A percentile compares a stretch with the other conserved stretches of the same genome.
phyloP scores from a whole-genome alignment of 2,797 vertebrate species.

The Eleutherodactylus coqui region DNA sequence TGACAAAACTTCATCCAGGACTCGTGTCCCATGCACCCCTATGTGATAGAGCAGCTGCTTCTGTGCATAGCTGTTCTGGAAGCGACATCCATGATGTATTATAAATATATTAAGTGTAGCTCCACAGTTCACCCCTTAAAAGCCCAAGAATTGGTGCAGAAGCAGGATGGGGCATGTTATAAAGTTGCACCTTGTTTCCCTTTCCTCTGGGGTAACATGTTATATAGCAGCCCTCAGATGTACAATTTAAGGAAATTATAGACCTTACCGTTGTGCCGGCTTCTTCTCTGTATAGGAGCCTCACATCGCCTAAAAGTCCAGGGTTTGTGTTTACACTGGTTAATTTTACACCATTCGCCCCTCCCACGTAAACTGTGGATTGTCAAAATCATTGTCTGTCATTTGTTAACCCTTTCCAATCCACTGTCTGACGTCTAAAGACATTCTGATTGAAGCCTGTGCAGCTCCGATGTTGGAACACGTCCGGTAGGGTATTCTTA shows the following conservation, averaged over 20 bases:
- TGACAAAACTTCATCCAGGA: too few species aligned
- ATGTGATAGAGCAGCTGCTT: not conserved
- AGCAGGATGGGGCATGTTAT: not conserved
- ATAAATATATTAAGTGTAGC: too few species aligned
- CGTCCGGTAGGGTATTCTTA: too few species aligned
- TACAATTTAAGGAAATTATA: not conserved
- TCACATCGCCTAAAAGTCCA: slow-evolving; percentile 27
- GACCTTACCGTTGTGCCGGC: slow-evolving; percentile 22
- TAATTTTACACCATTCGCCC: slow-evolving; percentile 44
- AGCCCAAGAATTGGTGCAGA: not conserved
- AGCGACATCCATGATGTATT: not conserved
- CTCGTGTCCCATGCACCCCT: not conserved
- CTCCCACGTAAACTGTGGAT: slow-evolving; percentile 1
- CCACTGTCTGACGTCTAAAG: too few species aligned
- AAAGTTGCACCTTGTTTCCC: not conserved
- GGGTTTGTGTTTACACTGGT: slow-evolving; percentile 51
- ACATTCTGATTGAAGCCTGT: too few species aligned
- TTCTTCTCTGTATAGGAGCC: not conserved
- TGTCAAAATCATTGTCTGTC: not conserved
- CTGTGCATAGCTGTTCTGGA: not conserved
- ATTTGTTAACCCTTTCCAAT: too few species aligned
- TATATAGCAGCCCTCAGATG: not conserved
- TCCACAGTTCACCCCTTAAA: not conserved
- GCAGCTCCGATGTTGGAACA: too few species aligned
- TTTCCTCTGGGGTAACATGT: not conserved